Base-by-base conservation (phyloP, 2,113 vertebrate species). In the Elanus axillaris region DNA sequence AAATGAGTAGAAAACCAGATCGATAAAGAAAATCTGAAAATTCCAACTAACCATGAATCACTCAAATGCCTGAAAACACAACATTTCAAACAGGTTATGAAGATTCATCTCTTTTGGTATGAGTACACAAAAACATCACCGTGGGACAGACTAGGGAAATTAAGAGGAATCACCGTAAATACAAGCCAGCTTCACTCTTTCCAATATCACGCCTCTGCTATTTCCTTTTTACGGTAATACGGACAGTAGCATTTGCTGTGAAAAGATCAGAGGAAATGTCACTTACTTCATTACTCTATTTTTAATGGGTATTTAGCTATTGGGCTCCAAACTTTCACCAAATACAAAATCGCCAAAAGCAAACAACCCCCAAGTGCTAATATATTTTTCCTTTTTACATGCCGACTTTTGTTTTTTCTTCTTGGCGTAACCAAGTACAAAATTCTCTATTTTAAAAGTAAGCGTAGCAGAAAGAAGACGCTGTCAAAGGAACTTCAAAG, bases 221-320 rank as follows among this genome's bases (percentile, higher is more conserved):
- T 68, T 85, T 73, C 72, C 90, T 91, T 96, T 96, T 88, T 88
- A 91, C 3, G 21, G 19, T 71, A 88, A 76, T 63, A 60, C 1
- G 5, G 74, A 93, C 43, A 79, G 40, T 36, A 95, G 43, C 16
- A 63, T 80, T 96, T 94, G 75, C 62, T 94, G 84, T 78, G 91
- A 89, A 94, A 96, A 91, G 78, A 95, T 72, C 90, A 94, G 80
- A 92, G 69, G 94, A 95, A 93, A 94, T 88, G 91, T 83, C 95
- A 92, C 82, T 97, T 90, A 94, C 71, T 96, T 97, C 95, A 97
- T 95, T 92, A 96, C 40, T 63, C 77, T 93, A 47, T 74, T 66
- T 2, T 2, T 47, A 91, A 68, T 47, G 23, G 4, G 8, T n/a
- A 78, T 60, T 74, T n/a, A 81, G 40, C 31, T 32, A 22, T 31